Evolutionary conservation across 2,113 vertebrate genomes (phyloP).

Genomic region (Tupaia tana): DNA sequence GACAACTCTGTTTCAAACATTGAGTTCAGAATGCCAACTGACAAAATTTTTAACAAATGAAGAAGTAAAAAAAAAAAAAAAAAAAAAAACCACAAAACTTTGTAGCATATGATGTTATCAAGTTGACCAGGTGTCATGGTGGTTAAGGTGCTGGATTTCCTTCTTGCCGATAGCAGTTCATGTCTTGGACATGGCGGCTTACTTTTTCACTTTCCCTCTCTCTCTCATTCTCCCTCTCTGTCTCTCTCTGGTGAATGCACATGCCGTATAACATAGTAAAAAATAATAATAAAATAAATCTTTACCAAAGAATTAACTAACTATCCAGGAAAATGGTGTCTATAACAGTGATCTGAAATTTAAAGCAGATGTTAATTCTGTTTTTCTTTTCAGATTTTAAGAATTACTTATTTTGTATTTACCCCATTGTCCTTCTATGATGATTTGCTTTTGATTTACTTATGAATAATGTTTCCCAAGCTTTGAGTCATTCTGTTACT

Average conservation of each 20-base stretch:
- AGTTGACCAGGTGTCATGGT: too few relatives aligned
- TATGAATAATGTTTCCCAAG: neutral
- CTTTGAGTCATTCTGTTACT: neutral
- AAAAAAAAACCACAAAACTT: too few relatives aligned
- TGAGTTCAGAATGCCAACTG: neutral
- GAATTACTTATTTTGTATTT: neutral
- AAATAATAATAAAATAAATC: too few relatives aligned
- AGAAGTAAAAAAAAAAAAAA: neutral
- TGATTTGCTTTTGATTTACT: neutral
- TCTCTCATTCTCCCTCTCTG: too few relatives aligned
- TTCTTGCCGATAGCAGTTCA: too few relatives aligned
- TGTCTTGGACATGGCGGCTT: too few relatives aligned
- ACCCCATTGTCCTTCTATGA: neutral
- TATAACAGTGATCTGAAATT: neutral
- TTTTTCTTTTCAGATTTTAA: neutral
- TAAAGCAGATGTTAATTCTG: conserved; percentile 1
- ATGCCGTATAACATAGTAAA: too few relatives aligned
- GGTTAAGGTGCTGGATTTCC: too few relatives aligned
- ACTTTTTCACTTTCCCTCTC: too few relatives aligned
- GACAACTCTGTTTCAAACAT: neutral
- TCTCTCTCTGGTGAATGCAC: too few relatives aligned
- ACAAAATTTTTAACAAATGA: conserved; percentile 4
- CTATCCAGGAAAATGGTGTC: neutral
- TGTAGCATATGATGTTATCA: neutral
- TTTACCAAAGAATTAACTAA: too few relatives aligned